Conservation (phyloP, 2,797 vertebrate genomes). For the Notamacropus eugenii region DNA sequence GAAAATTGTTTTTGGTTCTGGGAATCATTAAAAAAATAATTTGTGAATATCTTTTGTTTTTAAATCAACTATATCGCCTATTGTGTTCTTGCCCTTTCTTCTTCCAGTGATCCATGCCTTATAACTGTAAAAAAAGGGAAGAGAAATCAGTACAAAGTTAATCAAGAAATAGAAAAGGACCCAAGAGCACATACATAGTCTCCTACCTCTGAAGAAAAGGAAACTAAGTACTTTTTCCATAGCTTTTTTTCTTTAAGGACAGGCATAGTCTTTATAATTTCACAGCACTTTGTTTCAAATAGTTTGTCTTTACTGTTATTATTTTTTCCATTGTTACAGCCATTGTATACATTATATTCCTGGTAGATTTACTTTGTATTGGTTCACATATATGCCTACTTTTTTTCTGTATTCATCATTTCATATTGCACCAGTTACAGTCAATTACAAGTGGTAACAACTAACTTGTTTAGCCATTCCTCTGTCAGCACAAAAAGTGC, state of each 20-base stretch:
- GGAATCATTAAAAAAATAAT: neutral
- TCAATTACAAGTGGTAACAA: neutral
- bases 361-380: neutral
- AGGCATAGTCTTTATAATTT: neutral
- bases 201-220: neutral
- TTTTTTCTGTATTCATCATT: too few species aligned
- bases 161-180: neutral
- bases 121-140: neutral
- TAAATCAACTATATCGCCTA: neutral
- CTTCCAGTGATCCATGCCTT: neutral
- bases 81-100: neutral
- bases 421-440: neutral
- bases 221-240: neutral
- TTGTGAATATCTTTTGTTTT: neutral
- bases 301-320: neutral
- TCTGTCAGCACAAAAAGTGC: neutral
- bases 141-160: neutral
- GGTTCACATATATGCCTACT: neutral
- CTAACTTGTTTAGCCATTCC: neutral
- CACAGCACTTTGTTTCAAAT: neutral
- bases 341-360: neutral
- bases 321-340: neutral
- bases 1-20: neutral
- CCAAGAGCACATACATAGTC: neutral
- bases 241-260: neutral